A percentile compares a stretch with the other conserved stretches of the same genome.
Conservation (phyloP, 2,888 invertebrate genomes). For the Cosmia trapezina region DNA sequence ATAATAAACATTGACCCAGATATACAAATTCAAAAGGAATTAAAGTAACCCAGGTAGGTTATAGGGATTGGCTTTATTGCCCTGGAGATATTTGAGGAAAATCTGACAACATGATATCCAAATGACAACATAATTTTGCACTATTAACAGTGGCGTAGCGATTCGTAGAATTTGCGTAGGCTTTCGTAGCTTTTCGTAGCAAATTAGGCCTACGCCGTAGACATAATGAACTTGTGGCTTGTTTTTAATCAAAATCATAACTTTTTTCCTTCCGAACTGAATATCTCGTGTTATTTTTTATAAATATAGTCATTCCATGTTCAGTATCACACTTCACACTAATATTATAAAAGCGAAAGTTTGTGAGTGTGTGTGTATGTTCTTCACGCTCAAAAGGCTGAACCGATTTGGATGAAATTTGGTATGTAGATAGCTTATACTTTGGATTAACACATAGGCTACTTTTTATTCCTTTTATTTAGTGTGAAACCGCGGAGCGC, state of each 20-base stretch:
- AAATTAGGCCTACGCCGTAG: conserved; percentile 36
- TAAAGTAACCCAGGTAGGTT: not conserved
- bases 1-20: not conserved
- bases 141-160: conserved; percentile 1
- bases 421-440: no score
- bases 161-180: conserved; percentile 25
- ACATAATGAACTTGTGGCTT: not conserved
- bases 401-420: no score
- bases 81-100: not conserved
- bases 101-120: not conserved
- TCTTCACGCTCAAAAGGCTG: no score
- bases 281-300: not conserved
- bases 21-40: not conserved
- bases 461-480: no score
- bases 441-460: no score
- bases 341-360: no score
- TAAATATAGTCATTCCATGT: not conserved
- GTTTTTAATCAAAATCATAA: not conserved
- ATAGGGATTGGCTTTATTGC: not conserved
- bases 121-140: not conserved
- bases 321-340: not conserved
- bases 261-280: not conserved
- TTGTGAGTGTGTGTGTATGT: no score
- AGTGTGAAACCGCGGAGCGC: no score
- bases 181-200: conserved; percentile 49